Evolutionary conservation across 2,888 invertebrate genomes (phyloP).

Genomic region (Noctua janthina): DNA sequence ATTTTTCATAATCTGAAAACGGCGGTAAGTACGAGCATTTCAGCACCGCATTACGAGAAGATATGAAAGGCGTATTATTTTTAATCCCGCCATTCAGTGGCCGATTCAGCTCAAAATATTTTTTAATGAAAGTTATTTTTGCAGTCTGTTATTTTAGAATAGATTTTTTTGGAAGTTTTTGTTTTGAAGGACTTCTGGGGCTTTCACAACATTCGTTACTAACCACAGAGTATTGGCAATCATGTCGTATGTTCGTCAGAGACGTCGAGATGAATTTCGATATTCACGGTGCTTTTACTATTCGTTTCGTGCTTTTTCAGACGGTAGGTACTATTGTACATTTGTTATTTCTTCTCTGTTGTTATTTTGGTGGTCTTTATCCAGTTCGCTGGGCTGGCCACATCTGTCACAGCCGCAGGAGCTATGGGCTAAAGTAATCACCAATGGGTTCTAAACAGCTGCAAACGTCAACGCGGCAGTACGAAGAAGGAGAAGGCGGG

Average conservation of each 20-base stretch:
- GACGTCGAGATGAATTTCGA: neutral
- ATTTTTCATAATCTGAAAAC: constrained; percentile 76
- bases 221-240: neutral
- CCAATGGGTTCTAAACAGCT: neutral
- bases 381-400: too few relatives aligned
- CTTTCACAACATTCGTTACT: neutral
- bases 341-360: neutral
- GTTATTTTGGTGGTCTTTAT: neutral
- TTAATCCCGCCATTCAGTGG: constrained; percentile 70
- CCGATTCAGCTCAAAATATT: constrained; percentile 64
- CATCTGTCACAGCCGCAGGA: too few relatives aligned
- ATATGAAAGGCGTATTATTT: constrained; percentile 73
- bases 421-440: neutral
- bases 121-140: constrained; percentile 67
- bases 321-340: neutral
- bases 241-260: neutral
- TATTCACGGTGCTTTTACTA: neutral
- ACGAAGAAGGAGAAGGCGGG: neutral
- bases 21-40: constrained; percentile 68
- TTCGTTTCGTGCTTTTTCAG: neutral
- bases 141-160: constrained; percentile 44
- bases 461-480: neutral
- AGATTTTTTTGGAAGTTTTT: constrained; percentile 17
- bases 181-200: constrained; percentile 5
- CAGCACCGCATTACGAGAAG: constrained; percentile 66